These are phyloP conservation scores for Mobula birostris DNA, from an alignment of 2,113 vertebrate species.

Conservation along the genomic window DNA sequence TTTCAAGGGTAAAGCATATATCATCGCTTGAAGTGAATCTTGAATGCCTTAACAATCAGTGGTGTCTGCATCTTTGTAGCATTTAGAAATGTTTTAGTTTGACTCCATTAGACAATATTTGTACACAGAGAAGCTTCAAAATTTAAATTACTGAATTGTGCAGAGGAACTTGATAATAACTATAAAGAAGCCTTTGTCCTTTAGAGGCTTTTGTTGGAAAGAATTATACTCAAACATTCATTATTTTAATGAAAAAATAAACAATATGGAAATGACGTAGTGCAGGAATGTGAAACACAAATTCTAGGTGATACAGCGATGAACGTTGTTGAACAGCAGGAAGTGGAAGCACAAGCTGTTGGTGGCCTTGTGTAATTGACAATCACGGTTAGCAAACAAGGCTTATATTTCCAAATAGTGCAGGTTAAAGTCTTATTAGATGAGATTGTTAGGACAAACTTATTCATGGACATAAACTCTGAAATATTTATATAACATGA, in stretches of 20 bases:
- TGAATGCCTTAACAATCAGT: neutral
- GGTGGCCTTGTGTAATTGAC: slow-evolving; percentile 21
- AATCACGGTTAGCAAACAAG: slow-evolving; percentile 16
- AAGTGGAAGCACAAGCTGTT: slow-evolving; percentile 7
- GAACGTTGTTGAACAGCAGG: slow-evolving; percentile 16
- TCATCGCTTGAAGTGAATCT: neutral
- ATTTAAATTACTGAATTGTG: neutral
- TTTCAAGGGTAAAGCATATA: neutral
- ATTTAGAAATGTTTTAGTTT: slow-evolving; percentile 5
- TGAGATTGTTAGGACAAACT: slow-evolving; percentile 3
- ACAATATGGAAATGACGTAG: neutral
- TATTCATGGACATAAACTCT: slow-evolving; percentile 11
- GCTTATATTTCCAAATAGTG: neutral
- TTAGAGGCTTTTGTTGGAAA: neutral
- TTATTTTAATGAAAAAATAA: slow-evolving; percentile 7
- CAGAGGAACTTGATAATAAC: neutral
- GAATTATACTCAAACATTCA: neutral
- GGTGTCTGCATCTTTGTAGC: neutral
- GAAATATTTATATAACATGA: slow-evolving; percentile 13
- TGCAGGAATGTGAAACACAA: slow-evolving; percentile 11
- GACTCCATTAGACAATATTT: neutral
- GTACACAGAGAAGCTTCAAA: neutral
- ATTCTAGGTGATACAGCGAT: neutral
- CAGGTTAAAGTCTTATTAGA: slow-evolving; percentile 12
- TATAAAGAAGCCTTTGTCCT: neutral